A percentile compares a stretch with the other conserved stretches of the same genome.
Evolutionary conservation across 2,113 vertebrate species (phyloP).

Genomic region (Nyctibius bracteatus): DNA sequence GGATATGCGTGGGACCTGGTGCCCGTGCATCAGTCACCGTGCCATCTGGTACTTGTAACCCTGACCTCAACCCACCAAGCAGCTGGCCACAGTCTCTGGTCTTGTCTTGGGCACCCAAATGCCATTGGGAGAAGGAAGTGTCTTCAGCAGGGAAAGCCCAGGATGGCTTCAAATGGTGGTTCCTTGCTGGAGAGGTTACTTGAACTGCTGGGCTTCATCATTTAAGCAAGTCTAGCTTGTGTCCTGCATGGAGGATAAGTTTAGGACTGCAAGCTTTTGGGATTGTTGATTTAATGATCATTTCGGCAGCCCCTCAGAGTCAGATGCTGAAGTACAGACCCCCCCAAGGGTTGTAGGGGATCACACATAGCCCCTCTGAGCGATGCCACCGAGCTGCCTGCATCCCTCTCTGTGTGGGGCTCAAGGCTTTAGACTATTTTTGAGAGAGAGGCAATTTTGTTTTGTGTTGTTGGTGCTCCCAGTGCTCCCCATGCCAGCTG

Average conservation of each 20-base stretch:
- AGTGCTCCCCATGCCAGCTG: not conserved
- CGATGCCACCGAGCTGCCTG: accelerated
- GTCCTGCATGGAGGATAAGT: not conserved
- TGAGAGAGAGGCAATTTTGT: not conserved
- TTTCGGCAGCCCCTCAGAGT: not conserved
- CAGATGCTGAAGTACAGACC: not conserved
- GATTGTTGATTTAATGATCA: not conserved
- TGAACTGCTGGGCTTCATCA: not conserved
- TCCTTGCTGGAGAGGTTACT: not conserved
- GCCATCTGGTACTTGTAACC: not conserved
- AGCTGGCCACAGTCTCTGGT: not conserved
- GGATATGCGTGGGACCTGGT: not conserved
- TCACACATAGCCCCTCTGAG: not conserved
- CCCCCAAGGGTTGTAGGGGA: not conserved
- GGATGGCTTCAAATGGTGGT: not conserved
- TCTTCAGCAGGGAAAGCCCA: not conserved
- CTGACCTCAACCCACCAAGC: not conserved
- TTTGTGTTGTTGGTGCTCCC: not conserved
- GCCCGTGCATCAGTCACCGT: accelerated
- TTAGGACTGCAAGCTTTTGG: not conserved
- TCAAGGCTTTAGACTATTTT: not conserved
- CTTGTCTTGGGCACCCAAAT: not conserved
- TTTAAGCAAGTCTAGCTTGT: not conserved
- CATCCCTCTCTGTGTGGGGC: not conserved
- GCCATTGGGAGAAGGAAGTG: not conserved